A percentile compares a stretch with the other conserved stretches of the same genome.
These are phyloP conservation scores for Isurus oxyrinchus DNA, from an alignment of 2,113 vertebrate species.

Conservation along the genomic window DNA sequence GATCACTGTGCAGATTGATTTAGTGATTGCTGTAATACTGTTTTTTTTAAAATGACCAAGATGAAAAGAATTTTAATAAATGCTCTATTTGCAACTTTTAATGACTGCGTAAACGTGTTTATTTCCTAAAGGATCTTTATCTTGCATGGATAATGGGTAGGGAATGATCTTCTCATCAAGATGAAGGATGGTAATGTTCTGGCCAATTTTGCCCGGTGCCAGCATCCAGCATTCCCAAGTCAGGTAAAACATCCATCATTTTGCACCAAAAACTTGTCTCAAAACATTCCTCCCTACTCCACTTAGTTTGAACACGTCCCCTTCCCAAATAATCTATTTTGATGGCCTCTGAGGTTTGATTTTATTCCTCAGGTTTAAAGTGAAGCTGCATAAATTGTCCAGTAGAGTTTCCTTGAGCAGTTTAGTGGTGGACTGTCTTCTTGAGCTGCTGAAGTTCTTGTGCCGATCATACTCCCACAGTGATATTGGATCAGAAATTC, in stretches of 20 bases:
- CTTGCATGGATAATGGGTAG: not conserved
- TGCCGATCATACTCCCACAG: not conserved
- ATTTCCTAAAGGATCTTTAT: not conserved
- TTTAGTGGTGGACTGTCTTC: not conserved
- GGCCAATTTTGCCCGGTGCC: not conserved
- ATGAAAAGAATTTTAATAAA: slow-evolving; percentile 31
- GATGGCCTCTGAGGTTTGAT: not conserved
- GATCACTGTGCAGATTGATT: slow-evolving; percentile 24
- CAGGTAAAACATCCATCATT: not conserved
- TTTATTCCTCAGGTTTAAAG: not conserved
- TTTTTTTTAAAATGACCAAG: not conserved
- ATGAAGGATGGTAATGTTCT: not conserved
- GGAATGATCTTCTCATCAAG: not conserved
- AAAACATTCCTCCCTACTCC: not conserved
- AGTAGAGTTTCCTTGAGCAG: not conserved
- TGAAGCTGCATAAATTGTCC: not conserved
- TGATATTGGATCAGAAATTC: not conserved
- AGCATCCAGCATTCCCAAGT: not conserved
- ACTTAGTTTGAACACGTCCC: not conserved
- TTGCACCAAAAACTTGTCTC: not conserved
- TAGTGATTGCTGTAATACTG: not conserved
- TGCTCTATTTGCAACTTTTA: not conserved
- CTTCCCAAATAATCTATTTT: not conserved
- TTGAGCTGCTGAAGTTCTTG: not conserved
- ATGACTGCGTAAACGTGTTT: not conserved